Conservation (phyloP, 2,888 invertebrate genomes). For the Oscheius onirici region DNA sequence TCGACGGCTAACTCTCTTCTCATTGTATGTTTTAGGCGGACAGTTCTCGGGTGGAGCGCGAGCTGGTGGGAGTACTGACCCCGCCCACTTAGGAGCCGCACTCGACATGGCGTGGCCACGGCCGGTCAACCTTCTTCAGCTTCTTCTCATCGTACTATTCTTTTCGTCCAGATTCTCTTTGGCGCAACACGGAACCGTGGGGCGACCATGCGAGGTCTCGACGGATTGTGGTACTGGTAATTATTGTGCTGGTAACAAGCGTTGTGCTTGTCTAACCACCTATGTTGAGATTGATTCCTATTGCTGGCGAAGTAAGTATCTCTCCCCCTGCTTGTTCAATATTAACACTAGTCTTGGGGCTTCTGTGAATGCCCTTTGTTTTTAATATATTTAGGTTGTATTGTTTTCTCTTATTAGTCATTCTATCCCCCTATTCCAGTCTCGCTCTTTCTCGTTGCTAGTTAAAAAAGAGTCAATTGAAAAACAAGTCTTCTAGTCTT, state of each 20-base stretch:
- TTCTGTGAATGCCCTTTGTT: slow-evolving; percentile 8
- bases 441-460: slow-evolving; percentile 11
- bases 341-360: slow-evolving; percentile 8
- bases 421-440: slow-evolving; percentile 8
- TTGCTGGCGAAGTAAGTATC: slow-evolving; percentile 70
- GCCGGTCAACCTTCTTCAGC: slow-evolving; percentile 23
- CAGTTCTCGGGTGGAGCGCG: slow-evolving; percentile 37
- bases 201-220: slow-evolving; percentile 66
- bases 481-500: slow-evolving; percentile 27
- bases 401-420: slow-evolving; percentile 7
- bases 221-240: slow-evolving; percentile 71
- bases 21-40: slow-evolving; percentile 35
- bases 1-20: slow-evolving; percentile 17
- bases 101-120: slow-evolving; percentile 34
- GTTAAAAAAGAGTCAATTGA: neutral
- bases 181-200: slow-evolving; percentile 69
- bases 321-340: neutral
- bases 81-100: slow-evolving; percentile 35
- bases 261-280: slow-evolving; percentile 71
- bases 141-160: slow-evolving; percentile 3
- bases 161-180: neutral
- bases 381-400: neutral
- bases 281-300: slow-evolving; percentile 71
- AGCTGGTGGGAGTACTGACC: slow-evolving; percentile 35
- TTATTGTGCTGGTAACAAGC: slow-evolving; percentile 71